Conservation (phyloP, 1,140 invertebrate genomes). For the Pemphigus obesinymphae region DNA sequence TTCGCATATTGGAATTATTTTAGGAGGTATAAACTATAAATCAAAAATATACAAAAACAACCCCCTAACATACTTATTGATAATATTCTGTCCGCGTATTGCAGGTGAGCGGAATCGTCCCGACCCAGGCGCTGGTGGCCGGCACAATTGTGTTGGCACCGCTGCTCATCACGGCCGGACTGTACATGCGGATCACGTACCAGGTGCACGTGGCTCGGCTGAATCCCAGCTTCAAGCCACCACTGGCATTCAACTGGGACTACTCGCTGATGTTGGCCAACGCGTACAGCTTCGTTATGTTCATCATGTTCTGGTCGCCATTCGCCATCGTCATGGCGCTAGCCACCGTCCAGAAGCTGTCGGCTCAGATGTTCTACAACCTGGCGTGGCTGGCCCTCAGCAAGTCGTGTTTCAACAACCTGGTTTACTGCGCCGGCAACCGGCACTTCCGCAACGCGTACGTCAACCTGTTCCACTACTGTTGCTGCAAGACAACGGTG, state of each 20-base stretch:
- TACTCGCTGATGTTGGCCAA: constrained; percentile 62
- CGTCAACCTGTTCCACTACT: constrained; percentile 73
- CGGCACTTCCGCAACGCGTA: constrained; percentile 70
- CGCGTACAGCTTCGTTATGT: constrained; percentile 61
- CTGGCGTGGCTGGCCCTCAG: constrained; percentile 64
- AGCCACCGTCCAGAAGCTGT: constrained; percentile 54
- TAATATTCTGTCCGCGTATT: neutral
- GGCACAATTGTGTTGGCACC: constrained; percentile 55
- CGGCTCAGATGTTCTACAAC: constrained; percentile 58
- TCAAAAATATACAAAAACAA: too few species aligned
- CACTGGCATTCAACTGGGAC: constrained; percentile 61
- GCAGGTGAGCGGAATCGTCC: constrained; percentile 49
- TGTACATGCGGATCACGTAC: constrained; percentile 46
- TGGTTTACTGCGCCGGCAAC: constrained; percentile 63
- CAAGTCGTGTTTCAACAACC: constrained; percentile 64
- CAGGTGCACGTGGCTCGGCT: constrained; percentile 51
- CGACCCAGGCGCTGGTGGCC: constrained; percentile 56
- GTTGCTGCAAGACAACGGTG: constrained; percentile 74
- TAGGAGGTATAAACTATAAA: too few species aligned
- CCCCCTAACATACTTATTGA: too few species aligned
- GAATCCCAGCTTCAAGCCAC: constrained; percentile 59
- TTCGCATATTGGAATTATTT: too few species aligned
- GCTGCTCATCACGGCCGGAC: constrained; percentile 50
- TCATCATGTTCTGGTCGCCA: constrained; percentile 65
- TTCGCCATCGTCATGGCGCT: constrained; percentile 58